A percentile compares a stretch with the other conserved stretches of the same genome.
Conservation (phyloP, 2,888 invertebrate species). For the Enchytraeus crypticus region DNA sequence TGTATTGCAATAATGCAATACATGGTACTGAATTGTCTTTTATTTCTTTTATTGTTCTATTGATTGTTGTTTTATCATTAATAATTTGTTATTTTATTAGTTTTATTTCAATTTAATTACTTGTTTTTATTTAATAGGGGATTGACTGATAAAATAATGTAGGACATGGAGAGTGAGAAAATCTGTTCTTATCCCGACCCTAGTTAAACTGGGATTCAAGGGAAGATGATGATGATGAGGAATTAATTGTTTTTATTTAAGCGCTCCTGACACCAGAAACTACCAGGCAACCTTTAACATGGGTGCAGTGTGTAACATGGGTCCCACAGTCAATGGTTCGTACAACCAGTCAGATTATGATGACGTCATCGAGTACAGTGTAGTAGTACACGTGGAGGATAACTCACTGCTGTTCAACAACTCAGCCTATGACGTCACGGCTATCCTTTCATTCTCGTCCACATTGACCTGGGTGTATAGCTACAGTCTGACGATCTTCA, state of each 20-base stretch:
- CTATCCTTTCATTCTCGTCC: slow-evolving; percentile 36
- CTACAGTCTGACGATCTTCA: background rate
- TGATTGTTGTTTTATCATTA: too few relatives aligned
- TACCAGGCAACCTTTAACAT: slow-evolving; percentile 2
- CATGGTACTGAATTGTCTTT: too few relatives aligned
- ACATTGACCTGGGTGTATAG: slow-evolving; percentile 31
- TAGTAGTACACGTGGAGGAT: slow-evolving; percentile 27
- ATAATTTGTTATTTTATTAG: too few relatives aligned
- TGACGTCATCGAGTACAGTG: slow-evolving; percentile 11
- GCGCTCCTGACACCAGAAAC: background rate
- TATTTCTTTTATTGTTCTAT: too few relatives aligned
- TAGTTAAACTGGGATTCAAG: too few relatives aligned
- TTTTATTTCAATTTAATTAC: too few relatives aligned
- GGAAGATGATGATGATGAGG: too few relatives aligned
- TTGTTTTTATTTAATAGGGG: too few relatives aligned
- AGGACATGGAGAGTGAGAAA: too few relatives aligned
- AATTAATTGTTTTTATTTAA: background rate
- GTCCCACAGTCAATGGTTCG: background rate
- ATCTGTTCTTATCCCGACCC: too few relatives aligned
- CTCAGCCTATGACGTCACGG: slow-evolving; percentile 35
- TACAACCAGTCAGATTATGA: slow-evolving; percentile 3
- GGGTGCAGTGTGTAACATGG: slow-evolving; percentile 12
- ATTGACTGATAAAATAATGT: too few relatives aligned
- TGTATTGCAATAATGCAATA: too few relatives aligned
- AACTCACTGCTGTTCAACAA: slow-evolving; percentile 18